Evolutionary conservation across 2,888 invertebrate species (phyloP).

Genomic region (Pyrrhosoma nymphula): DNA sequence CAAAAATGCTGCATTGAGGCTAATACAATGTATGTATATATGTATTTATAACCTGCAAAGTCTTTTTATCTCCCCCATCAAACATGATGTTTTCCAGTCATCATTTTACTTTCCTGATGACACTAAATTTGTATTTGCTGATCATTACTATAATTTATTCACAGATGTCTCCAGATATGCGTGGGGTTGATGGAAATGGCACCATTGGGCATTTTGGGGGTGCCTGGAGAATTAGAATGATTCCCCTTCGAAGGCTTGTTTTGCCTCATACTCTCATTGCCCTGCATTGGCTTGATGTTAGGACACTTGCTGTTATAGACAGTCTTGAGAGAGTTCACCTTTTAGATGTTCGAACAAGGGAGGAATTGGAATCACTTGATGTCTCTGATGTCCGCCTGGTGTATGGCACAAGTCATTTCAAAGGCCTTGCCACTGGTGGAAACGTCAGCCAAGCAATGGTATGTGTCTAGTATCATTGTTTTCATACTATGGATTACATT

Average conservation of each 20-base stretch:
- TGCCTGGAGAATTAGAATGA: constrained; percentile 81
- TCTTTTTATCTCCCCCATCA: too few species aligned
- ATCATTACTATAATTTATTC: not conserved
- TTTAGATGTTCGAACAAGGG: constrained; percentile 92
- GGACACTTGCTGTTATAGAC: constrained; percentile 92
- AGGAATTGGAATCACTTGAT: constrained; percentile 91
- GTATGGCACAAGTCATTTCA: constrained; percentile 92
- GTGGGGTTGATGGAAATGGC: constrained; percentile 10
- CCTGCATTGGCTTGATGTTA: constrained; percentile 89
- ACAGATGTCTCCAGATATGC: constrained; percentile 71
- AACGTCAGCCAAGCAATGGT: constrained; percentile 91
- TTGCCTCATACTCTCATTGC: constrained; percentile 87
- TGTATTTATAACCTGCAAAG: too few species aligned
- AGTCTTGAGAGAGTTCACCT: constrained; percentile 91
- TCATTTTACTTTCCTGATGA: too few species aligned
- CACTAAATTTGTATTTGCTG: not conserved
- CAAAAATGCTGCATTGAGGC: too few species aligned
- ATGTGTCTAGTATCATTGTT: constrained; percentile 71
- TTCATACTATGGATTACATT: not conserved
- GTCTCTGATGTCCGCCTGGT: constrained; percentile 89
- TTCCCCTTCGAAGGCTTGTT: constrained; percentile 86
- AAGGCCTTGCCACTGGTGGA: constrained; percentile 96
- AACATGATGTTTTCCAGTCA: too few species aligned
- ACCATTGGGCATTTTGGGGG: constrained; percentile 77
- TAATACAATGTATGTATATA: too few species aligned